These are phyloP conservation scores for Neodiprion pinetum DNA, from an alignment of 1,140 invertebrate species.

Conservation along the genomic window DNA sequence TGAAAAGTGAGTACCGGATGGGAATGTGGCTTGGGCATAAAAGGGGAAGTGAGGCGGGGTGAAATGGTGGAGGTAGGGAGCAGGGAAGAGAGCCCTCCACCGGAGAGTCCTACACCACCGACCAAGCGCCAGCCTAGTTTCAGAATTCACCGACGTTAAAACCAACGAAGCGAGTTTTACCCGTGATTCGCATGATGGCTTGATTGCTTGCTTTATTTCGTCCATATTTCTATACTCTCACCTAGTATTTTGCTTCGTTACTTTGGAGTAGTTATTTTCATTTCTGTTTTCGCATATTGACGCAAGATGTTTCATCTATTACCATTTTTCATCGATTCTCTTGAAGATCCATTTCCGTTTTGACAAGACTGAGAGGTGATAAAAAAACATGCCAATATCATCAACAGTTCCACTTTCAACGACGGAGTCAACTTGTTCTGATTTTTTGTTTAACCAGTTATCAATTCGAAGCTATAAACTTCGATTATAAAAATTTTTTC, in stretches of 20 bases:
- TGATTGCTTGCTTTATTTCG: neutral
- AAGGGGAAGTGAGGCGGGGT: slow-evolving; percentile 31
- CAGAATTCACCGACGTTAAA: neutral
- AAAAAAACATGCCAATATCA: too few relatives aligned
- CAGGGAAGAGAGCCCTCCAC: slow-evolving; percentile 50
- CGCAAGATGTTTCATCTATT: too few relatives aligned
- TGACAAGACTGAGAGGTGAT: too few relatives aligned
- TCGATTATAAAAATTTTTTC: too few relatives aligned
- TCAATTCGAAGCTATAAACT: too few relatives aligned
- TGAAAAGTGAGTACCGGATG: slow-evolving; percentile 59
- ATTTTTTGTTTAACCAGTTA: too few relatives aligned
- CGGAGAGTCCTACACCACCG: slow-evolving; percentile 58
- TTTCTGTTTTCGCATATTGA: neutral
- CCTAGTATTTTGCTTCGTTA: neutral
- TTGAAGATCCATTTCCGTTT: too few relatives aligned
- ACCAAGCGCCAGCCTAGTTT: slow-evolving; percentile 32
- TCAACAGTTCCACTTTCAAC: too few relatives aligned
- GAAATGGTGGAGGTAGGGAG: slow-evolving; percentile 15
- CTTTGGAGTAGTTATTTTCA: neutral
- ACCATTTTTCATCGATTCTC: too few relatives aligned
- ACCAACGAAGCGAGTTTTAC: neutral
- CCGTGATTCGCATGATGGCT: neutral
- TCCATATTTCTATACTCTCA: slow-evolving; percentile 1
- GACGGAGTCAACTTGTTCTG: too few relatives aligned
- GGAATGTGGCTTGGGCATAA: slow-evolving; percentile 55